Evolutionary conservation across 2,113 vertebrate genomes (phyloP).

Genomic region (Syngnathus floridae): DNA sequence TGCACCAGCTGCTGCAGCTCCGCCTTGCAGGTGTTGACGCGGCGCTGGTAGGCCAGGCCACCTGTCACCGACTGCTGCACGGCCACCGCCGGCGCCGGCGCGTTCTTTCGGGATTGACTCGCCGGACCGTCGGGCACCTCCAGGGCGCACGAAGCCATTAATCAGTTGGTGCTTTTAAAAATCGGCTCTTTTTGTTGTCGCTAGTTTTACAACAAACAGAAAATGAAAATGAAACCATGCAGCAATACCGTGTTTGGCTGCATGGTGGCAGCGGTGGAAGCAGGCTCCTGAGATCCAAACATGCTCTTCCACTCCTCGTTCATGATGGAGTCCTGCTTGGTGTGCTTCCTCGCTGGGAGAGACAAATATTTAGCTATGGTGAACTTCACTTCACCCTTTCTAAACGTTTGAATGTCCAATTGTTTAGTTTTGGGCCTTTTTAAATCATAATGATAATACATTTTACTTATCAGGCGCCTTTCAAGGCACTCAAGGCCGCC

Average conservation of each 20-base stretch:
- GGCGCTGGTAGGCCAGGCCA: conserved; percentile 80
- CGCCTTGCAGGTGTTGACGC: conserved; percentile 85
- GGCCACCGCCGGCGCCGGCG: conserved; percentile 19
- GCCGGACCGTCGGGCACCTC: conserved; percentile 74
- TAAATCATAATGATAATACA: too few relatives aligned
- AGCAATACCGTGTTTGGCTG: conserved; percentile 33
- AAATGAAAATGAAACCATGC: too few relatives aligned
- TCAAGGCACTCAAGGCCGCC: too few relatives aligned
- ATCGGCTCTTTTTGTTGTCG: too few relatives aligned
- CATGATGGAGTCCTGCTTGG: conserved; percentile 92
- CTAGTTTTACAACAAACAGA: too few relatives aligned
- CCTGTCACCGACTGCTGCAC: conserved; percentile 71
- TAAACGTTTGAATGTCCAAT: too few relatives aligned
- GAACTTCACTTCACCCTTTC: too few relatives aligned
- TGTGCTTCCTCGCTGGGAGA: conserved; percentile 82
- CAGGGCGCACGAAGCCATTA: too few relatives aligned
- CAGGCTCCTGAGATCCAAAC: conserved; percentile 93
- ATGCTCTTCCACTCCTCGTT: conserved; percentile 99
- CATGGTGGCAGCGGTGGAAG: conserved; percentile 56
- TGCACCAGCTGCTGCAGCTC: conserved; percentile 95
- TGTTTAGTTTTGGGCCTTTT: too few relatives aligned
- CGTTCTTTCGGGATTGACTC: conserved; percentile 70
- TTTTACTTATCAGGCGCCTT: too few relatives aligned
- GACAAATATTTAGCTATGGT: neutral
- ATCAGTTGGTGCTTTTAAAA: too few relatives aligned